A percentile compares a stretch with the other conserved stretches of the same genome.
These are phyloP conservation scores for Muscicapa comitata DNA, from an alignment of 2,797 vertebrate species.

Conservation along the genomic window DNA sequence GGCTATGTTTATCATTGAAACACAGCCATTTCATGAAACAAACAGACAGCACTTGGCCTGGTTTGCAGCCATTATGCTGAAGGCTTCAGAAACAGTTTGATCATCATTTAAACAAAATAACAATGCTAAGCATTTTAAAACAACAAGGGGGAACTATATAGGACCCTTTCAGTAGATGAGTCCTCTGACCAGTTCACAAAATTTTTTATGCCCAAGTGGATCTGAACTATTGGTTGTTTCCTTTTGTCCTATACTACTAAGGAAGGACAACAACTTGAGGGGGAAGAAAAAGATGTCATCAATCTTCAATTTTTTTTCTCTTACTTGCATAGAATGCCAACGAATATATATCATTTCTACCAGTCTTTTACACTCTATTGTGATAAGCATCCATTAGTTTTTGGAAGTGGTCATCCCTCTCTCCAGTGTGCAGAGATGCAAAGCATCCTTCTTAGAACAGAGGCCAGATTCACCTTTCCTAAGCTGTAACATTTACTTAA, in stretches of 20 bases:
- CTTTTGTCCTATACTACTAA: not conserved
- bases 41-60: not conserved
- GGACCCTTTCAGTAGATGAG: not conserved
- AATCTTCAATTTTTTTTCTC: not conserved
- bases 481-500: not conserved
- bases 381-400: not conserved
- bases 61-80: not conserved
- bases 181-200: not conserved
- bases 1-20: slow-evolving; percentile 23
- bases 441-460: not conserved
- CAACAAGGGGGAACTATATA: not conserved
- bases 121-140: not conserved
- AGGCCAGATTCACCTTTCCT: not conserved
- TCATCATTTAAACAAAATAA: not conserved
- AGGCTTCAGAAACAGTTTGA: not conserved
- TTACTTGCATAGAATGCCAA: not conserved
- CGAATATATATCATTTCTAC: not conserved
- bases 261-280: not conserved
- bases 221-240: not conserved
- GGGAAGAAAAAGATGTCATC: not conserved
- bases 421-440: not conserved
- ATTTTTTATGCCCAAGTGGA: not conserved
- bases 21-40: not conserved
- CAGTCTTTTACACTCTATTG: not conserved
- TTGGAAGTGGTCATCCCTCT: not conserved